phyloP scores from a whole-genome alignment of 2,113 vertebrate genomes.

The Nannospalax galili region DNA sequence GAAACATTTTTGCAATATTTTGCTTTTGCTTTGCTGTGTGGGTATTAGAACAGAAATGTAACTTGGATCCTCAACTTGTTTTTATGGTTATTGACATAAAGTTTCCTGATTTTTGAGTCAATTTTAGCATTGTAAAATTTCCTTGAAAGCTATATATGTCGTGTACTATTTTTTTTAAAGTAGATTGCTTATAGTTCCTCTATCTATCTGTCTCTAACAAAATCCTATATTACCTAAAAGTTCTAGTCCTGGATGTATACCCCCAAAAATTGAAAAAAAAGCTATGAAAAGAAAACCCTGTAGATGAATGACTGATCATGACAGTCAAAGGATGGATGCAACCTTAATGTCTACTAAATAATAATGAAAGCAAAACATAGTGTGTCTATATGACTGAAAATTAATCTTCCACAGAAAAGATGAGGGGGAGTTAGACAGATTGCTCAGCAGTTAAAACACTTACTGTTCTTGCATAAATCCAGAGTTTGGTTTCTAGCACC shows the following conservation, averaged over 20 bases:
- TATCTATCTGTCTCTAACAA: not conserved
- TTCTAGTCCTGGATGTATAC: not conserved
- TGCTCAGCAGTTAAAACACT: no score
- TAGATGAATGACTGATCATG: not conserved
- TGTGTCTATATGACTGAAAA: not conserved
- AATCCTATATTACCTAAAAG: not conserved
- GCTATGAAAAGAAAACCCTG: not conserved
- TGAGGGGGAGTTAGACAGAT: no score
- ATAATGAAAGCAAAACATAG: not conserved
- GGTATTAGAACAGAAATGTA: not conserved
- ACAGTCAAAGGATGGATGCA: not conserved
- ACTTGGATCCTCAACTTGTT: not conserved
- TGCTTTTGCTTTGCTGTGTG: not conserved
- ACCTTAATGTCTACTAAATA: not conserved
- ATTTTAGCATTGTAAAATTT: constrained; percentile 12
- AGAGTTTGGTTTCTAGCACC: no score
- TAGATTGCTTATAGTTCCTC: not conserved
- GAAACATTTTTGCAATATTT: not conserved
- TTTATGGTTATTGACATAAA: not conserved
- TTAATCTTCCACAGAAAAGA: not conserved
- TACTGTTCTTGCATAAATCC: no score
- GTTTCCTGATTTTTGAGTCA: not conserved
- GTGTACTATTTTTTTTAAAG: not conserved
- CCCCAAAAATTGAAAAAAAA: not conserved
- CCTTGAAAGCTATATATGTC: not conserved